Evolutionary conservation across 2,888 invertebrate genomes (phyloP), one percentile per base, ranked within the genome.

Genomic region (Epiblema foenella): DNA sequence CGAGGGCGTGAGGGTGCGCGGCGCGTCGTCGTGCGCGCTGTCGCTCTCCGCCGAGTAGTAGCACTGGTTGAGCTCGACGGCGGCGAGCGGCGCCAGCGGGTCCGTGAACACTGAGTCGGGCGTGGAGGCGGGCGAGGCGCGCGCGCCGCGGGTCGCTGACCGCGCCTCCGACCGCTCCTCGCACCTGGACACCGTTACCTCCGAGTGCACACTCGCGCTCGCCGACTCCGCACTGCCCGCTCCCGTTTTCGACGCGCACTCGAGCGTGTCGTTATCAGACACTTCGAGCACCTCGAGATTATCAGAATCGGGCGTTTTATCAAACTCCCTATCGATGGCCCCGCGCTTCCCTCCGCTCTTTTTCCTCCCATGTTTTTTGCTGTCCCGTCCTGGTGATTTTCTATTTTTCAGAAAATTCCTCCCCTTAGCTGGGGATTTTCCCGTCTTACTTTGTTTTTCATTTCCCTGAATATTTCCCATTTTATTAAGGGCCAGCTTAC

Each of bases 21-120:
- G 84, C 74, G 81, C 82, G 70, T 90, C 90, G 75, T 91, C 91
- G 79, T 80, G 89, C 75, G 90, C 88, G 81, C 91, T 91, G 83
- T 91, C 94, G 84, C 94, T 95, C 84, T 95, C 95, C 75, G 95
- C 95, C 76, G 94, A 94, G 86, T 94, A 94, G 85, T 95, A 94
- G 84, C 94, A 95, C 89, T 94, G 94, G 92, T 95, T 95, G 83
- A 94, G 93, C 87, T 95, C 95, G 78, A 95, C 94, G 76, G 94
- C 95, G 80, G 94, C 95, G 80, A 94, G 93, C 83, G 95, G 95
- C 85, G 94, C 94, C 78, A 95, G 91, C 78, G 96, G 95, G 87
- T 96, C 96, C 78, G 96, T 96, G 91, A 96, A 96, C 86, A 96
- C 95, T 83, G 96, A 95, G 87, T 96, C 96, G 76, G 96, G 95